These are phyloP conservation scores for Pterostichus madidus DNA, from an alignment of 2,888 invertebrate genomes.

Conservation along the genomic window DNA sequence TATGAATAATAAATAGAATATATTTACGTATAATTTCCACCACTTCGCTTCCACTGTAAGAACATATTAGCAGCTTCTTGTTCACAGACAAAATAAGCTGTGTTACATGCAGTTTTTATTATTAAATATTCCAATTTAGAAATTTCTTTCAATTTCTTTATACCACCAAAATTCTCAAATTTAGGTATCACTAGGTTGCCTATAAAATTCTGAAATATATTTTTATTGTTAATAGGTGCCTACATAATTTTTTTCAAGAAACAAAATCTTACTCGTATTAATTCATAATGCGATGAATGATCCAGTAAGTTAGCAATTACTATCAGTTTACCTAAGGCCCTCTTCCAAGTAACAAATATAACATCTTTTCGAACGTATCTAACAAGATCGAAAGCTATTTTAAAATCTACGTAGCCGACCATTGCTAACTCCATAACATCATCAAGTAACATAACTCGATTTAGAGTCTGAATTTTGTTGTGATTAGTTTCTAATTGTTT, in stretches of 20 bases:
- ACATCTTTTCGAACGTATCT: slow-evolving; percentile 75
- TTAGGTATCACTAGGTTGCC: too few species aligned
- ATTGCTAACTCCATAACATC: slow-evolving; percentile 78
- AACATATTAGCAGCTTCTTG: slow-evolving; percentile 75
- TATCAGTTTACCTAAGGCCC: slow-evolving; percentile 75
- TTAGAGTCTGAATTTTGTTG: slow-evolving; percentile 54
- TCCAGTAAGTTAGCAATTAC: too few species aligned
- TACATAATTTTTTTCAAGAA: too few species aligned
- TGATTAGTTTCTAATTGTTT: slow-evolving; percentile 80
- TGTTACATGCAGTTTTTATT: slow-evolving; percentile 76
- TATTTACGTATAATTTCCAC: background rate
- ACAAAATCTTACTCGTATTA: too few species aligned
- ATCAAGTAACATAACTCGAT: too few species aligned
- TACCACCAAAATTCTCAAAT: too few species aligned
- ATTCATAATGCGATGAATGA: too few species aligned
- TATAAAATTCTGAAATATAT: too few species aligned
- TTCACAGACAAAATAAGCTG: slow-evolving; percentile 87
- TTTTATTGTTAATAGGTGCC: too few species aligned
- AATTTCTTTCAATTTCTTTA: too few species aligned
- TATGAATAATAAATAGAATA: background rate
- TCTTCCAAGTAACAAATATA: slow-evolving; percentile 77
- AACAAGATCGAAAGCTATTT: slow-evolving; percentile 80
- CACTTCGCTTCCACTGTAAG: too few species aligned
- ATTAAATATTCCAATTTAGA: too few species aligned
- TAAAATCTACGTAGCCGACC: slow-evolving; percentile 83